phyloP scores from a whole-genome alignment of 2,113 vertebrate species.

The Pheucticus melanocephalus region DNA sequence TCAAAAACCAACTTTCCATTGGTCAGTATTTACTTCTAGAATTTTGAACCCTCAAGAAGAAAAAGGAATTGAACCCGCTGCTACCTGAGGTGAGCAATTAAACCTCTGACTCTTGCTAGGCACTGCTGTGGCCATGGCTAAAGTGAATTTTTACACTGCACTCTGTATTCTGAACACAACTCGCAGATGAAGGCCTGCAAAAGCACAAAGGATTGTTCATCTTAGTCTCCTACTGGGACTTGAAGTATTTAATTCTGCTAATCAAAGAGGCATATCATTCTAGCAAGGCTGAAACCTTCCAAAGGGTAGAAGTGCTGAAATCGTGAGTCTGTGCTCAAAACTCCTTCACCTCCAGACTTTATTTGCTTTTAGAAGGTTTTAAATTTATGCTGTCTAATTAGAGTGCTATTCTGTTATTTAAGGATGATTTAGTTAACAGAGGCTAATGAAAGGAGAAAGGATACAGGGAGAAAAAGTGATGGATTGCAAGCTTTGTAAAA shows the following conservation, averaged over 20 bases:
- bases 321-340: neutral
- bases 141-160: neutral
- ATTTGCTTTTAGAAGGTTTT: neutral
- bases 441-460: neutral
- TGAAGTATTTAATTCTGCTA: neutral
- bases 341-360: neutral
- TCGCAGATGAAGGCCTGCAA: neutral
- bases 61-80: neutral
- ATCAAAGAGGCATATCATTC: neutral
- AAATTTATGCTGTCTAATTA: neutral
- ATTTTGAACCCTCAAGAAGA: neutral
- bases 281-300: neutral
- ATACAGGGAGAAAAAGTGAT: neutral
- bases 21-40: neutral
- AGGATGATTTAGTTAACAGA: neutral
- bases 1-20: neutral
- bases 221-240: neutral
- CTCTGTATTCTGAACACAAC: neutral
- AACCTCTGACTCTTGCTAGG: neutral
- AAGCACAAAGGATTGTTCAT: neutral
- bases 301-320: neutral
- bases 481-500: neutral
- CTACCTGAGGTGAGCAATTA: neutral
- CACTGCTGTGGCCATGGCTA: neutral
- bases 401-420: neutral